Evolutionary conservation across 2,797 vertebrate genomes (phyloP), one percentile per base, ranked within the genome.

Genomic region (Nannoperca australis): DNA sequence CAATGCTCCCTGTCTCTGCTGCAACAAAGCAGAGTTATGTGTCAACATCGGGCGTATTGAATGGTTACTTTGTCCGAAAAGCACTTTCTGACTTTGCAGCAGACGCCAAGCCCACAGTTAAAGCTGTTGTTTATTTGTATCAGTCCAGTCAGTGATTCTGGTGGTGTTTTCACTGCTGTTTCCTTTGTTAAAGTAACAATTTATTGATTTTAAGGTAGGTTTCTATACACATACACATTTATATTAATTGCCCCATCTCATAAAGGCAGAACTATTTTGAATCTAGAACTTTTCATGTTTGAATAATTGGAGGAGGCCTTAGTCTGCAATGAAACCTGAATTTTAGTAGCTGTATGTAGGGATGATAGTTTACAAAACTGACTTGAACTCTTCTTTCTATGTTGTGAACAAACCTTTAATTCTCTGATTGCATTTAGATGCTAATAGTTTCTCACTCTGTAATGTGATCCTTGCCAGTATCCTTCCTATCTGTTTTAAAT

Each of bases 401-500:
- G 62, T 30, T 6, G 64, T 59, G 15, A 77, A 64, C 63, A 38
- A 67, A n/a, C 10, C 45, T 5, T 55, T 13, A 58, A 45, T 44
- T 78, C 50, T 61, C 40, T 45, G 45, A 70, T 17, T 38, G 11
- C 17, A 40, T 86, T 89, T 12, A 68, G 78, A 91, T 85, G 83
- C 59, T 68, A 79, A 89, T 82, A 4, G 49, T 27, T 70, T 66
- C 55, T 84, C 71, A 24, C 70, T n/a, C 50, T 51, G 76, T 71
- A 74, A 85, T 27, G 49, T n/a, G 68, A 78, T 27, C 54, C 75
- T 34, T 2, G 18, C 38, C 24, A 13, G 58, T 69, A 34, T 70
- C 65, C 36, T 1, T 76, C 60, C 60, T 59, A 5, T 72, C 83
- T 90, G 81, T 32, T 85, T 85, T 56, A 44, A 84, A 84, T 81